Evolutionary conservation across 2,113 vertebrate species (phyloP).

Genomic region (Falcunculus frontatus): DNA sequence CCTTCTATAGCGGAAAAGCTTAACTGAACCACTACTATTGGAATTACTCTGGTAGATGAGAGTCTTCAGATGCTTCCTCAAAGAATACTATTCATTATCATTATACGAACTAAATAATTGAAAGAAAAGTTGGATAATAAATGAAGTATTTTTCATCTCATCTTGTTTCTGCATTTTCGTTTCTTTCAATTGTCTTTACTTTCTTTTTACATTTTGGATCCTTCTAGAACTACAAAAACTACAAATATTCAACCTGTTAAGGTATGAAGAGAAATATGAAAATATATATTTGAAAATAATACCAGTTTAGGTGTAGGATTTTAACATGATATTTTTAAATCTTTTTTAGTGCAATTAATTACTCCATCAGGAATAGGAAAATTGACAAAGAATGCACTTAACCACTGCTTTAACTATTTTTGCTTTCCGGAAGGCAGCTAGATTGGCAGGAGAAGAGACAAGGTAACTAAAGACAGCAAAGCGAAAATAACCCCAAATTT

Average conservation of each 20-base stretch:
- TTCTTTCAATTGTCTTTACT: background rate
- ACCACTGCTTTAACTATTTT: background rate
- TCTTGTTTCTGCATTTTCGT: background rate
- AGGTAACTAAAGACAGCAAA: background rate
- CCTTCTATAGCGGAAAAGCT: background rate
- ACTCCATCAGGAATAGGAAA: background rate
- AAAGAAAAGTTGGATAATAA: background rate
- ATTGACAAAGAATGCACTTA: background rate
- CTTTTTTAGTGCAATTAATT: background rate
- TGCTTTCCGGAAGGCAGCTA: background rate
- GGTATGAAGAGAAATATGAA: background rate
- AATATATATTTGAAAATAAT: background rate
- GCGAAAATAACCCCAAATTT: background rate
- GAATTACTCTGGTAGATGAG: background rate
- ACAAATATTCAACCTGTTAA: background rate
- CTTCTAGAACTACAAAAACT: background rate
- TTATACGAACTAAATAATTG: background rate
- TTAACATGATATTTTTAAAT: background rate
- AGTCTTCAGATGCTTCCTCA: background rate
- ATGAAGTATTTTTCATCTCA: background rate
- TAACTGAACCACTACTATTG: background rate
- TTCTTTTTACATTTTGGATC: background rate
- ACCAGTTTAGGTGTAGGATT: background rate
- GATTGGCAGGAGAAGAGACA: background rate
- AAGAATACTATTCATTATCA: background rate